Conservation (phyloP, 2,888 invertebrate genomes). For the Morpho achilles region DNA sequence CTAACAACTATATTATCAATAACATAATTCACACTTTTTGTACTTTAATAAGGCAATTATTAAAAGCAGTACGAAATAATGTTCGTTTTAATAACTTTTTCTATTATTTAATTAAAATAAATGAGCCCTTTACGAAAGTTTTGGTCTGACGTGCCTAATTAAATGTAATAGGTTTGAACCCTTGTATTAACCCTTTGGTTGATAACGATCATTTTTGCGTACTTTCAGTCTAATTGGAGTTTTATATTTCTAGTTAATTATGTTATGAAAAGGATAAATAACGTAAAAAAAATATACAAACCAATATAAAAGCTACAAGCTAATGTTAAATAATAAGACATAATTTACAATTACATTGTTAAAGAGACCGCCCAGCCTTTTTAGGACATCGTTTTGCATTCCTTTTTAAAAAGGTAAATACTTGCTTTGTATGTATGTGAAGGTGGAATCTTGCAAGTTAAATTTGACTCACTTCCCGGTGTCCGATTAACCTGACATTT, state of each 20-base stretch:
- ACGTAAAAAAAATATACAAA: no score
- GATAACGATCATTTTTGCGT: neutral
- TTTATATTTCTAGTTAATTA: neutral
- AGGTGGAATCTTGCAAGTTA: no score
- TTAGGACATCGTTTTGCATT: no score
- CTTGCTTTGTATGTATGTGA: no score
- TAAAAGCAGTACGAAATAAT: slow-evolving; percentile 3
- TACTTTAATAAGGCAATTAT: slow-evolving; percentile 6
- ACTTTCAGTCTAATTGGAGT: neutral
- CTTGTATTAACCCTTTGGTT: neutral
- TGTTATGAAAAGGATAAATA: no score
- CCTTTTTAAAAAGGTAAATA: no score
- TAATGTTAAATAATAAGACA: no score
- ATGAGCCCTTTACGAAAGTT: slow-evolving; percentile 8
- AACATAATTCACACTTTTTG: neutral
- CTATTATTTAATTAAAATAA: slow-evolving; percentile 7
- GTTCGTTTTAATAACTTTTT: slow-evolving; percentile 7
- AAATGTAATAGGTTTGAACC: slow-evolving; percentile 5
- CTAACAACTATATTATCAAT: slow-evolving; percentile 1
- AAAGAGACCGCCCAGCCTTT: no score
- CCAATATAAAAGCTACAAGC: no score
- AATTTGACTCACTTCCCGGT: no score
- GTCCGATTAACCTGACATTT: no score
- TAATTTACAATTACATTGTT: no score
- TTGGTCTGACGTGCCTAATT: slow-evolving; percentile 6